A percentile compares a stretch with the other conserved stretches of the same genome.
Evolutionary conservation across 2,797 vertebrate genomes (phyloP).

Genomic region (Gymnodraco acuticeps): DNA sequence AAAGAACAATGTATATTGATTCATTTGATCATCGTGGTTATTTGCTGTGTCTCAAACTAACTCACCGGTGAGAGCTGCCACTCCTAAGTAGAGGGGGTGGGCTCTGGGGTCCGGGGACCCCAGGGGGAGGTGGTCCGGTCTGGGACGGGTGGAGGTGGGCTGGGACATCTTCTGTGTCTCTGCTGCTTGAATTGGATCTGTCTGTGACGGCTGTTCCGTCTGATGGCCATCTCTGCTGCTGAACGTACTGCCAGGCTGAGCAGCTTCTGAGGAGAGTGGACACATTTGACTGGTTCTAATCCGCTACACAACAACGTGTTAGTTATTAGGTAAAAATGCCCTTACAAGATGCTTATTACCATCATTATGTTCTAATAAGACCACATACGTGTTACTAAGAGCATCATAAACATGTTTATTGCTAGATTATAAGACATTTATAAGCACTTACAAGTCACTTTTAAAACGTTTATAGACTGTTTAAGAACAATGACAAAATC

Average conservation of each 20-base stretch:
- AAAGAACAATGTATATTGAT: not conserved
- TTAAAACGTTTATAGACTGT: too few species aligned
- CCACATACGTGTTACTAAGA: too few species aligned
- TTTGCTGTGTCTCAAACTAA: not conserved
- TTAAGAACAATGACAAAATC: too few species aligned
- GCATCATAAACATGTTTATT: too few species aligned
- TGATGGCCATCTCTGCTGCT: constrained; percentile 36
- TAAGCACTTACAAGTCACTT: too few species aligned
- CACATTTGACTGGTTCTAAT: constrained; percentile 1
- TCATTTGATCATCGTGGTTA: not conserved
- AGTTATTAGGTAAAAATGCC: too few species aligned
- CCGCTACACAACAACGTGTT: not conserved
- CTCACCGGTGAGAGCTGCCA: constrained; percentile 90
- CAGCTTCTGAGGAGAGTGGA: constrained; percentile 49
- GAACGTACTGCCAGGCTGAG: constrained; percentile 26
- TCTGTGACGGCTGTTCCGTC: constrained; percentile 30
- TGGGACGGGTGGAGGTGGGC: constrained; percentile 46
- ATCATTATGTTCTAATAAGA: too few species aligned
- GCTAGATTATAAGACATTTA: too few species aligned
- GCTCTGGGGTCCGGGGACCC: constrained; percentile 74
- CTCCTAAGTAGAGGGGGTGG: constrained; percentile 85
- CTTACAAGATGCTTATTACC: too few species aligned
- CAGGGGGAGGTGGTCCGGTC: constrained; percentile 69
- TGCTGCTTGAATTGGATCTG: constrained; percentile 29
- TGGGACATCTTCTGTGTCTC: constrained; percentile 31